A percentile compares a stretch with the other conserved stretches of the same genome.
These are phyloP conservation scores for Agapostemon virescens DNA, from an alignment of 2,888 invertebrate genomes.

Conservation along the genomic window DNA sequence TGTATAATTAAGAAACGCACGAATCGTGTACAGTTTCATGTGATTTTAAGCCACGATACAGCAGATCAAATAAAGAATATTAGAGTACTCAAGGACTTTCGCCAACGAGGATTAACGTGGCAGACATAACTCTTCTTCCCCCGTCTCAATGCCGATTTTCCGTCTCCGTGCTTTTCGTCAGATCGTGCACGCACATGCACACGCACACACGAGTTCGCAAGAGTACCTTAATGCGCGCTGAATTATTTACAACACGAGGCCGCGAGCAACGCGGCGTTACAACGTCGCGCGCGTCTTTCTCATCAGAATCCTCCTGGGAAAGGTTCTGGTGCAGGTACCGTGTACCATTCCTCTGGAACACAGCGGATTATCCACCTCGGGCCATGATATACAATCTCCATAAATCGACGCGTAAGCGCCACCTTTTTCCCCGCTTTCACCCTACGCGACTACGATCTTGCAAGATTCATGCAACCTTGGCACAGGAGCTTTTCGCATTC, in stretches of 20 bases:
- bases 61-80: background rate
- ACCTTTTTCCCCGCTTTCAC: slow-evolving; percentile 30
- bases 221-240: slow-evolving; percentile 44
- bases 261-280: slow-evolving; percentile 37
- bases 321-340: slow-evolving; percentile 46
- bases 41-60: too few relatives aligned
- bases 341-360: slow-evolving; percentile 41
- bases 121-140: slow-evolving; percentile 4
- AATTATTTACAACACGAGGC: slow-evolving; percentile 50
- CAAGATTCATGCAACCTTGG: slow-evolving; percentile 39
- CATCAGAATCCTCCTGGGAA: slow-evolving; percentile 64
- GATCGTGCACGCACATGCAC: background rate
- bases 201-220: background rate
- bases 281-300: slow-evolving; percentile 24
- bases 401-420: slow-evolving; percentile 62
- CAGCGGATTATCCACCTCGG: slow-evolving; percentile 61
- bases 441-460: slow-evolving; percentile 6
- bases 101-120: slow-evolving; percentile 6
- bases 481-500: slow-evolving; percentile 15
- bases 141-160: background rate
- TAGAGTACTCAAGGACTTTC: slow-evolving; percentile 1
- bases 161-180: background rate
- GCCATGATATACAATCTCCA: slow-evolving; percentile 66
- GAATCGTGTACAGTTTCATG: too few relatives aligned
- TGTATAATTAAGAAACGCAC: too few relatives aligned